Conservation (phyloP, 1,140 invertebrate species). For the Tetramorium parvispinum region DNA sequence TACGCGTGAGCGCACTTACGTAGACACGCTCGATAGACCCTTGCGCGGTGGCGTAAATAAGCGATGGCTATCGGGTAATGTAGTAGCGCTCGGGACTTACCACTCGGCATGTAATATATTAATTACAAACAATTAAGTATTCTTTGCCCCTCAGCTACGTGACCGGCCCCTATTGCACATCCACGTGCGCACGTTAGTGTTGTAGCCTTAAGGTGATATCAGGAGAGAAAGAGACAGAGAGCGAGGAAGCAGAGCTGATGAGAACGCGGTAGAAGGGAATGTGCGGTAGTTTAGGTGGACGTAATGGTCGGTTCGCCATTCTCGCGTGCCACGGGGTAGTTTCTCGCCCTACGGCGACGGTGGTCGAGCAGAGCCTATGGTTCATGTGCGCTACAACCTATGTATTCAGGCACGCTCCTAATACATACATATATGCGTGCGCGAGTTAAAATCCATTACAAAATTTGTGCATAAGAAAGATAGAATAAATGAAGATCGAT, state of each 20-base stretch:
- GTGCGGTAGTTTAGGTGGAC: conserved; percentile 55
- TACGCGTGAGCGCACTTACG: not conserved
- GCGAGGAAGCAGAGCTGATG: conserved; percentile 24
- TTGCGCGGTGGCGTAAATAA: conserved; percentile 67
- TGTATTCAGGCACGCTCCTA: conserved; percentile 13
- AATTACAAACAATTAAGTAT: conserved; percentile 81
- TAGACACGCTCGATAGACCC: conserved; percentile 21
- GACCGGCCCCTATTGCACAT: conserved; percentile 57
- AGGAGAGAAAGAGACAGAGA: conserved; percentile 16
- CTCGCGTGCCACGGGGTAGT: conserved; percentile 79
- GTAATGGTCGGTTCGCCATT: conserved; percentile 78
- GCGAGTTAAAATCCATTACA: not conserved
- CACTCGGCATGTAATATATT: conserved; percentile 80
- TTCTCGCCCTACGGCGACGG: conserved; percentile 65
- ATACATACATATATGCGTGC: not conserved
- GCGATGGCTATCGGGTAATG: conserved; percentile 77
- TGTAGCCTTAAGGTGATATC: not conserved
- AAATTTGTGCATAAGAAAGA: conserved; percentile 1
- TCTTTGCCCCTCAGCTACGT: conserved; percentile 70
- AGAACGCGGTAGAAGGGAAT: conserved; percentile 26
- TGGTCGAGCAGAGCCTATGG: conserved; percentile 63
- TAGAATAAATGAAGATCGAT: not conserved
- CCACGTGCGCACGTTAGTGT: conserved; percentile 26
- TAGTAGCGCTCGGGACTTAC: conserved; percentile 68
- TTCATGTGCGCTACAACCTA: conserved; percentile 66